A percentile compares a stretch with the other conserved stretches of the same genome.
phyloP scores from a whole-genome alignment of 2,797 vertebrate species.

The Lycodopsis pacificus region DNA sequence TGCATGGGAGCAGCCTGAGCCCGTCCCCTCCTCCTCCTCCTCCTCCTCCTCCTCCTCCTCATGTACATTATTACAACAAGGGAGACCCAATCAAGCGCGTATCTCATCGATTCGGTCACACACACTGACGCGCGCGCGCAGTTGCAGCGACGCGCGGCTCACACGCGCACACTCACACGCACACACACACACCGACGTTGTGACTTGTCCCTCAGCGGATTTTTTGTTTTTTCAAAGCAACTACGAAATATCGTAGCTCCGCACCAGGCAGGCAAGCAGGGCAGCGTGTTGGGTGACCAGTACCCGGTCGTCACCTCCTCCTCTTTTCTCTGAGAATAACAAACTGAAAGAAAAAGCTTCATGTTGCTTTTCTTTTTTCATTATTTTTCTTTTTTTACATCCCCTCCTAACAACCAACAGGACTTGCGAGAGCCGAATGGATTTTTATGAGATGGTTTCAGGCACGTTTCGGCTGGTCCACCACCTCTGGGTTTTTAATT shows the following conservation, averaged over 20 bases:
- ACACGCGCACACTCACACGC: constrained; percentile 23
- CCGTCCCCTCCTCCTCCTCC: constrained; percentile 85
- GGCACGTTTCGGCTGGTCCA: constrained; percentile 57
- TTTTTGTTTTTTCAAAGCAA: constrained; percentile 74
- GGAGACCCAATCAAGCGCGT: constrained; percentile 94
- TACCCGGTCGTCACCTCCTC: constrained; percentile 72
- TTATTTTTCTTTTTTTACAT: too few relatives aligned
- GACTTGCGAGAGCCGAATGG: constrained; percentile 67
- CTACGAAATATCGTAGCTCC: constrained; percentile 77
- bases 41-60: constrained; percentile 85
- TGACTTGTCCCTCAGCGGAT: constrained; percentile 80
- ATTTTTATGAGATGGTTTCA: constrained; percentile 69
- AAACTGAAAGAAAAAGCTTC: constrained; percentile 68
- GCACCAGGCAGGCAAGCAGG: constrained; percentile 55
- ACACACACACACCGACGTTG: constrained; percentile 48
- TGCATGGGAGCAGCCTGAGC: constrained; percentile 83
- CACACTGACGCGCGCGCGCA: constrained; percentile 15
- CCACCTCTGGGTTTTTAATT: constrained; percentile 64
- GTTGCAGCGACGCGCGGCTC: not conserved
- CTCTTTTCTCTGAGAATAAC: constrained; percentile 60
- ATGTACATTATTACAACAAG: constrained; percentile 91
- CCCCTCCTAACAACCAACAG: constrained; percentile 14
- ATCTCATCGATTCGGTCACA: constrained; percentile 91
- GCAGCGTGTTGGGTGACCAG: constrained; percentile 78
- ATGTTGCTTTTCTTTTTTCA: constrained; percentile 38